A percentile compares a stretch with the other conserved stretches of the same genome.
Evolutionary conservation across 2,888 invertebrate genomes (phyloP).

Genomic region (Megamerina dolium): DNA sequence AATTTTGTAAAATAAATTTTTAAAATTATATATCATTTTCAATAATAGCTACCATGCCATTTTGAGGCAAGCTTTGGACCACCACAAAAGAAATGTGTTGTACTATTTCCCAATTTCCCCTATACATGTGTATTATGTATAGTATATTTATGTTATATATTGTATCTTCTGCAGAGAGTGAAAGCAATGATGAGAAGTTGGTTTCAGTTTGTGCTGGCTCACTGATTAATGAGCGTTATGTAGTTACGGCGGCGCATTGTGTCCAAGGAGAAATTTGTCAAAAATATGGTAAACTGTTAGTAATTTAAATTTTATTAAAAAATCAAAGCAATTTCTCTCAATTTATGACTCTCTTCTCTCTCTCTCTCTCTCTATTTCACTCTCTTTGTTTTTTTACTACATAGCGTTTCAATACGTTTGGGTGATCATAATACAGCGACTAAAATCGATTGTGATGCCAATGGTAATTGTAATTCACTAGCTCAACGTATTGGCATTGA

Average conservation of each 20-base stretch:
- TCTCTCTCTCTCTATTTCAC: too few species aligned
- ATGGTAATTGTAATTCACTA: slow-evolving; percentile 47
- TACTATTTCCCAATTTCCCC: too few species aligned
- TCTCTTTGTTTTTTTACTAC: too few species aligned
- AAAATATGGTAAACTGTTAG: slow-evolving; percentile 53
- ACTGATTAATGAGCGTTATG: slow-evolving; percentile 43
- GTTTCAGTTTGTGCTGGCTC: slow-evolving; percentile 22
- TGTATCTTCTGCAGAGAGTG: background rate
- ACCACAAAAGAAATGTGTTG: too few species aligned
- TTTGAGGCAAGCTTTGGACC: too few species aligned
- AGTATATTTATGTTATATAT: background rate
- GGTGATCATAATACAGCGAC: slow-evolving; percentile 33
- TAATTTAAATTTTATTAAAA: slow-evolving; percentile 1
- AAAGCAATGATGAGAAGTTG: too few species aligned
- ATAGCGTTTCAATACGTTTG: slow-evolving; percentile 27
- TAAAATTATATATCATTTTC: too few species aligned
- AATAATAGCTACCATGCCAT: too few species aligned
- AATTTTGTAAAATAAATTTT: too few species aligned
- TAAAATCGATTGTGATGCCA: slow-evolving; percentile 35
- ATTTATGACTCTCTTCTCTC: too few species aligned
- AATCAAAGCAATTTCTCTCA: background rate
- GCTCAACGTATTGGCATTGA: slow-evolving; percentile 56
- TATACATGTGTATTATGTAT: background rate
- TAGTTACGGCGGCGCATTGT: slow-evolving; percentile 57
- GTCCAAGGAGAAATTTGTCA: slow-evolving; percentile 49